Evolutionary conservation across 2,888 invertebrate genomes (phyloP), one percentile per base, ranked within the genome.

Genomic region (Perizoma flavofasciatum): DNA sequence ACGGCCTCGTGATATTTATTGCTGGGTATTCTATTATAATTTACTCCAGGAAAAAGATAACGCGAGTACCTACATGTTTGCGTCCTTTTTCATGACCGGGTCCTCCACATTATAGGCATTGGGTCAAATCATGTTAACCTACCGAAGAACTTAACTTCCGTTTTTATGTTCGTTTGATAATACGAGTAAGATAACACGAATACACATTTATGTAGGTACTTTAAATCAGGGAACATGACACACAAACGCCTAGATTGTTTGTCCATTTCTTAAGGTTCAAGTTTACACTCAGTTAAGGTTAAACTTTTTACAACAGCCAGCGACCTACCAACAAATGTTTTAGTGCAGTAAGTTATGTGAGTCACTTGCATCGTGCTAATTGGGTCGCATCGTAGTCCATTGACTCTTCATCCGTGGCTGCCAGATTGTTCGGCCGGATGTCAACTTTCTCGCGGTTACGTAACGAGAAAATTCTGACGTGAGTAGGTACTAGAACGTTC

Each of bases 361-460:
- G 5, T 32, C 32, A 49, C 66, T 66, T 63, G 65, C 66, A 65
- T 58, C 58, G 59, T 69, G 71, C 66, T 73, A 73, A 74, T 75
- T 73, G 73, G 75, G 77, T 75, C 81, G 76, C 74, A 77, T 73
- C 69, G 71, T 62, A 64, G 81, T 78, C 74, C 79, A 70, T 78
- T 79, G 81, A 80, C 77, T 78, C 67, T 78, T 77, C 77, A 81
- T 66, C 66, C 51, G 55, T 80, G 77, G 74, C 46, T 70, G 73
- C 73, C 73, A 70, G 75, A 72, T 73, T 74, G 73, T 70, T 72
- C 75, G 73, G 73, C 82, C 86, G 85, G 88, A 89, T 88, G 90
- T 90, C 90, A 89, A 89, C 91, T 92, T 92, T 92, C 91, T 88
- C 89, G 88, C 79, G 66, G 82, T 91, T 90, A 84, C 89, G 88